Evolutionary conservation across 2,113 vertebrate genomes (phyloP), one percentile per base, ranked within the genome.

Genomic region (Hiodon tergisus): DNA sequence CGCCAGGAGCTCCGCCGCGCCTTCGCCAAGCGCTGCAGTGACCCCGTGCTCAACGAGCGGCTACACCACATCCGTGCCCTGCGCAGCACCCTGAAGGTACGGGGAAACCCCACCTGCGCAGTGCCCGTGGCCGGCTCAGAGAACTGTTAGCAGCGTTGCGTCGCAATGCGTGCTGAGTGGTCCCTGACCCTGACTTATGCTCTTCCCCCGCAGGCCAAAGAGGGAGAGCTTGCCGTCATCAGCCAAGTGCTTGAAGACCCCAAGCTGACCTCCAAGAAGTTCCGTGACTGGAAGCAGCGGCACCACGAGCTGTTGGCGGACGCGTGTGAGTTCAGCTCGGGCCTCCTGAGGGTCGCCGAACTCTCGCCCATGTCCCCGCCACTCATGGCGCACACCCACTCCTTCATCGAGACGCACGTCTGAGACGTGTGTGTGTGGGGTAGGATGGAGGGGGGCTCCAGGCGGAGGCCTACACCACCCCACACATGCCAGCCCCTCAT

Each of bases 71-170:
- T 97, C 85, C 89, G 95, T 80, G 93, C 89, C 66, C 92, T 97
- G 71, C 94, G 92, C 83, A 96, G 95, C 88, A 97, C 95, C 77
- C 87, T 97, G 82, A 97, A 97, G 92, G 95, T 95, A 91, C 85
- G 86, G 70, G 11, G 47, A n/a, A n/a, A n/a, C n/a, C n/a, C n/a
- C n/a, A n/a, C n/a, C n/a, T n/a, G n/a, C n/a, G n/a, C n/a, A n/a
- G 65, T 48, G 10, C 46, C 73, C 8, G 4, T 46, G 5, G 5
- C 60, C 72, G 2, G 6, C 61, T 13, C n/a, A n/a, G 7, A n/a
- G 7, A 50, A 14, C 51, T 6, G 11, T 8, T 17, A 17, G n/a
- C 53, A n/a, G 17, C 7, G 74, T 67, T 73, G 52, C 73, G 6
- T 81, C 17, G 83, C 48, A 79, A 79, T 81, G 74, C 67, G 16